Evolutionary conservation across 2,888 invertebrate species (phyloP), one percentile per base, ranked within the genome.

Genomic region (Hipparchia sbordonii): DNA sequence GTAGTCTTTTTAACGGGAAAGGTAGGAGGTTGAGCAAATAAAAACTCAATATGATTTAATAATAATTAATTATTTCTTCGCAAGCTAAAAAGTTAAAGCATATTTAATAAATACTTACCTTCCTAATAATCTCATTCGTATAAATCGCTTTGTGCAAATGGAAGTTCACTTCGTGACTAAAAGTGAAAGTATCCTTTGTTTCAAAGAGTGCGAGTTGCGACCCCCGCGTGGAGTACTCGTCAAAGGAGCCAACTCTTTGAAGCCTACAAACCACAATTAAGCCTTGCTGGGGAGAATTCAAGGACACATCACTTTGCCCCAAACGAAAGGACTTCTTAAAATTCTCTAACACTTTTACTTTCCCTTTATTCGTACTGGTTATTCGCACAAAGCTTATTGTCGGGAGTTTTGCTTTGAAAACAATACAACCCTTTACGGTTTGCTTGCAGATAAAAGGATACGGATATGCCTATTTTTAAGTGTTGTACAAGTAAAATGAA

Each of bases 221-320:
- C 72, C 78, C 80, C 79, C 78, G 80, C 81, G 61, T 51, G 67
- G 70, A 54, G 72, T 79, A 78, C 78, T 82, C 82, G 81, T 89
- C 89, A 89, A 91, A 90, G 88, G 86, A 84, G 77, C 84, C 87
- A 91, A 91, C 92, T 92, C 92, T 92, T 92, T 92, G 92, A 90
- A 91, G 91, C 87, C 85, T 87, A 83, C 84, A 89, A 89, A 90
- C 90, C 91, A 89, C 91, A 92, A 92, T 92, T 91, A 91, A 91
- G 88, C 89, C 89, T 91, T 88, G 85, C 91, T 88, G 83, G 85
- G 84, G 85, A 87, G 88, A 89, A 88, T 89, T 89, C 89, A 91
- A 92, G 92, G 91, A 88, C 89, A 85, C 85, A 82, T 88, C 88
- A 85, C 86, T 88, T 87, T 85, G 82, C 84, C 82, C 79, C 78